Conservation (phyloP, 2,888 invertebrate species). For the Drymonia ruficornis region DNA sequence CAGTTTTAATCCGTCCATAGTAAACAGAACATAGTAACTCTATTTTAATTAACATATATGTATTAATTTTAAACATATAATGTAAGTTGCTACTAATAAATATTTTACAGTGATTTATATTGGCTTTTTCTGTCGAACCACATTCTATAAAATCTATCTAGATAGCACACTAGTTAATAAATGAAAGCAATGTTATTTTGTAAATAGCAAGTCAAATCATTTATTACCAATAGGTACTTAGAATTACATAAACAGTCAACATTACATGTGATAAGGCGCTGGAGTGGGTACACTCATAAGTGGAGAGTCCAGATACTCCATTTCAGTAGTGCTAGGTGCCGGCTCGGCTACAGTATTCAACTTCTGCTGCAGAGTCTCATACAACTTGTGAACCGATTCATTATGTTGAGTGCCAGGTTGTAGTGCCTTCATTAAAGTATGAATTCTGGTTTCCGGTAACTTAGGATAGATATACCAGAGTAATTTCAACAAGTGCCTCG, state of each 20-base stretch:
- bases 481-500: slow-evolving; percentile 94
- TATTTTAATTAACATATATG: slow-evolving; percentile 41
- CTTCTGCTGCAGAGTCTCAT: slow-evolving; percentile 91
- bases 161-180: background rate
- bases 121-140: slow-evolving; percentile 35
- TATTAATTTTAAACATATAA: slow-evolving; percentile 53
- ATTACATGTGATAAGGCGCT: slow-evolving; percentile 86
- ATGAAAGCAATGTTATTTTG: background rate
- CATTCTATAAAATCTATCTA: background rate
- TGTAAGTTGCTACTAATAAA: slow-evolving; percentile 76
- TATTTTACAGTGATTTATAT: slow-evolving; percentile 62
- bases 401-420: slow-evolving; percentile 92
- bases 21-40: slow-evolving; percentile 13
- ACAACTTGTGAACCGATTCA: slow-evolving; percentile 92
- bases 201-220: slow-evolving; percentile 4
- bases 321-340: slow-evolving; percentile 85
- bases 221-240: slow-evolving; percentile 8
- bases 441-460: slow-evolving; percentile 91
- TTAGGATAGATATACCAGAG: slow-evolving; percentile 96
- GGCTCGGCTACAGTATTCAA: slow-evolving; percentile 89
- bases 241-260: slow-evolving; percentile 14
- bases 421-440: slow-evolving; percentile 92
- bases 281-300: slow-evolving; percentile 94
- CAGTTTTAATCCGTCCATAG: slow-evolving; percentile 56
- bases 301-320: slow-evolving; percentile 92